These are phyloP conservation scores for Cephus pygmeus DNA, from an alignment of 2,888 invertebrate species.

Conservation along the genomic window DNA sequence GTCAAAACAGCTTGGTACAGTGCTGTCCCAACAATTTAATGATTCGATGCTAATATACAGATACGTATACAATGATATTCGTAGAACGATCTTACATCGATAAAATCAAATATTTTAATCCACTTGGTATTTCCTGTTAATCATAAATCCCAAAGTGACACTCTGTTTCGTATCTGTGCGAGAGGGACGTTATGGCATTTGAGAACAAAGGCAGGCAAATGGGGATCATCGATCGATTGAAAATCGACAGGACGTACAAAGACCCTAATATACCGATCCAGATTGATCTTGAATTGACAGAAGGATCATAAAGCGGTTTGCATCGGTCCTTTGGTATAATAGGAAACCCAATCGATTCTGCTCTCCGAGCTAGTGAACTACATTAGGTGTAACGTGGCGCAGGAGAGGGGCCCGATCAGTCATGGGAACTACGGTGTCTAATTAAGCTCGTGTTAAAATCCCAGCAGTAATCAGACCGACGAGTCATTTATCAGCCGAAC, in stretches of 20 bases:
- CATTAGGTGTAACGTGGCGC: not conserved
- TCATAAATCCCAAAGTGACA: not conserved
- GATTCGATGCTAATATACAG: not conserved
- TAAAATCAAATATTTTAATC: not conserved
- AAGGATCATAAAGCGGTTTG: not conserved
- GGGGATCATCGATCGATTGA: not conserved
- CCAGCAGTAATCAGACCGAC: conserved; percentile 47
- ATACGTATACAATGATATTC: not conserved
- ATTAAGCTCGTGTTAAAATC: conserved; percentile 50
- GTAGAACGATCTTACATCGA: not conserved
- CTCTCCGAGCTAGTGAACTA: not conserved
- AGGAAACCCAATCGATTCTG: not conserved
- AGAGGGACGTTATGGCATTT: not conserved
- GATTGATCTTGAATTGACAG: not conserved
- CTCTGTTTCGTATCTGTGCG: not conserved
- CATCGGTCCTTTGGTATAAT: not conserved
- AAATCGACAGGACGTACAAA: not conserved
- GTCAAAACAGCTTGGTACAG: not conserved
- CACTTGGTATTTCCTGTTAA: not conserved
- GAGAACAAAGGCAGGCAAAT: not conserved
- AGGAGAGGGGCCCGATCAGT: conserved; percentile 43
- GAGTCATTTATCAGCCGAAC: conserved; percentile 46
- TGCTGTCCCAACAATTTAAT: not conserved
- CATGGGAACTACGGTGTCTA: conserved; percentile 35
- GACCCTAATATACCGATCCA: not conserved